Evolutionary conservation across 1,140 invertebrate species (phyloP).

Genomic region (Dolichoris vasculosae): DNA sequence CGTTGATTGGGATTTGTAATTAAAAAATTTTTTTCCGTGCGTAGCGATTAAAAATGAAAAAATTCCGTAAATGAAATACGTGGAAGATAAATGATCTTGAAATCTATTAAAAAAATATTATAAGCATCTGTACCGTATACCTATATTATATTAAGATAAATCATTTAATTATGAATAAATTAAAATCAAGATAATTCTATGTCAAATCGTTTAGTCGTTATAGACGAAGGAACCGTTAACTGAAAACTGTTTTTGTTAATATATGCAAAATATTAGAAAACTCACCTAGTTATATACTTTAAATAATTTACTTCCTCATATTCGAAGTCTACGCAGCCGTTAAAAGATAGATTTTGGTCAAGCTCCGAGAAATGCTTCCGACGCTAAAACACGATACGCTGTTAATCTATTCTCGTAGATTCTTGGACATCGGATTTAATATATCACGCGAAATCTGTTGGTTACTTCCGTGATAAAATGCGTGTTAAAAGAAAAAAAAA

Average conservation of each 20-base stretch:
- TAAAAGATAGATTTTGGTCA: background rate
- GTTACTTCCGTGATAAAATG: background rate
- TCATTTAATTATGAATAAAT: constrained; percentile 12
- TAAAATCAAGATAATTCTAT: constrained; percentile 4
- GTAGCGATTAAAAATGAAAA: background rate
- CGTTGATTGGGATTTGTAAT: background rate
- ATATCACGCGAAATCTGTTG: background rate
- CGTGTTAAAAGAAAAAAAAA: background rate
- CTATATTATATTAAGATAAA: background rate
- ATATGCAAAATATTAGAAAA: background rate
- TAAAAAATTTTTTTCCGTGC: background rate
- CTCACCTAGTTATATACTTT: background rate
- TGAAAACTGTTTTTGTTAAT: constrained; percentile 16
- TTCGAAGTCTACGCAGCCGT: background rate
- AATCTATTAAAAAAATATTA: background rate
- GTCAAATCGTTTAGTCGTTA: background rate
- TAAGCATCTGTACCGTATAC: background rate
- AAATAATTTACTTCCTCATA: background rate
- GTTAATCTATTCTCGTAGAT: background rate
- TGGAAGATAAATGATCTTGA: background rate
- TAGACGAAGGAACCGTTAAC: background rate
- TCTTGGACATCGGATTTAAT: background rate
- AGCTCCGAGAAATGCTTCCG: background rate
- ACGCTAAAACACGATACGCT: background rate
- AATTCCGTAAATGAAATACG: background rate